phyloP scores from a whole-genome alignment of 2,113 vertebrate species.

The Brevimyrus niger region DNA sequence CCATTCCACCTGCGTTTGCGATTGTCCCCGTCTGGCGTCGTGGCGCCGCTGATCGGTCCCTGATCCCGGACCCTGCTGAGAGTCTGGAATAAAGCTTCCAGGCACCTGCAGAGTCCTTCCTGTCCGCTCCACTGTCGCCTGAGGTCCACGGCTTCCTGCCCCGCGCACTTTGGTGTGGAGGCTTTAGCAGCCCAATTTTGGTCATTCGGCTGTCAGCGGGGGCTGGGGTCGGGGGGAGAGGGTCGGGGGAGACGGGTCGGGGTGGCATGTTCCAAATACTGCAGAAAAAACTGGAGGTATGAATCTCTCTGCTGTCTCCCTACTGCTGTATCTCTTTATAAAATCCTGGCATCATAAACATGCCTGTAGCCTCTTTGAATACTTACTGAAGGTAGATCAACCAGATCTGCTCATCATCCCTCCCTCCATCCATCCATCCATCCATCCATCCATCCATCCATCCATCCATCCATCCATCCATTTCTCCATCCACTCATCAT shows the following conservation, averaged over 20 bases:
- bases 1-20: neutral
- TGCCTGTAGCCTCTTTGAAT: neutral
- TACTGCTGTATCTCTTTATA: neutral
- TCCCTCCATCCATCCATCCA: neutral
- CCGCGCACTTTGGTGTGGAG: neutral
- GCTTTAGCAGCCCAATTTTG: neutral
- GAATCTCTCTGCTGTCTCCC: neutral
- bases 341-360: neutral
- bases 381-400: neutral
- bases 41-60: neutral
- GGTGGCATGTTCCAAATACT: neutral
- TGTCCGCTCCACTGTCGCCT: conserved; percentile 25
- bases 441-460: neutral
- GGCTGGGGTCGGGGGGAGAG: neutral
- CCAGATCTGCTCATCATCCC: neutral
- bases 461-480: neutral
- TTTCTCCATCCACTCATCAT: neutral
- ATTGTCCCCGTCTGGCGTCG: neutral
- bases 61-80: neutral
- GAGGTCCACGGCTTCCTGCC: neutral
- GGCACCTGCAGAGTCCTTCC: neutral
- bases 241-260: neutral
- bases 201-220: neutral
- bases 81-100: neutral
- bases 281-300: neutral